Evolutionary conservation across 2,888 invertebrate genomes (phyloP), one percentile per base, ranked within the genome.

Genomic region (Synanthedon vespiformis): DNA sequence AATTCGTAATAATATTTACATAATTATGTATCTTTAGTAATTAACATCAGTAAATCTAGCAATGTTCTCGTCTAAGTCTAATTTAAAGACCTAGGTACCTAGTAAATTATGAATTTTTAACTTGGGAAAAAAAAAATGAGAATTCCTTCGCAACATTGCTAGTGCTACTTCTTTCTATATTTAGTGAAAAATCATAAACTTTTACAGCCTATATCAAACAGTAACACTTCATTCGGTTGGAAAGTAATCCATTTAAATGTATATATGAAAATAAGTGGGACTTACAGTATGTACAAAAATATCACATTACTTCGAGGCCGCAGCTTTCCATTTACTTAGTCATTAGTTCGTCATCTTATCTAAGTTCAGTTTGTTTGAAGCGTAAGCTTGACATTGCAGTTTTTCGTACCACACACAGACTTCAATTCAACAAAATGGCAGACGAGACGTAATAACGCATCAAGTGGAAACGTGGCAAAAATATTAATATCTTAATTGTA

Each of bases 251-350:
- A 81, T 85, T 85, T 84, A 86, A 86, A 87, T 84, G 83, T 87
- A 74, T 86, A 86, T 86, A 86, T 76, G 87, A 87, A 87, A 87
- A 87, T 86, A 86, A 87, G 77, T 84, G 77, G 80, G 83, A 84
- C 87, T 87, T 85, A 87, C 84, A 85, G 81, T 85, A 86, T 87
- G 84, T 87, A 87, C 87, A 87, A 86, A 87, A 86, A 87, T 87
- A 87, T 87, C 87, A 87, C 87, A 87, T 83, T 83, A 86, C 82
- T 84, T 86, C 84, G 86, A 87, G 87, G 87, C 87, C 87, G 87
- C 87, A 86, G 86, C 87, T 86, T 87, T 84, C 81, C 81, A 81
- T 70, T 34, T 77, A 76, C 82, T 85, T 81, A 86, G 76, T 82
- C 70, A 79, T 77, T 80, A 82, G 68, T 80, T 78, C 74, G 69